Evolutionary conservation across 2,888 invertebrate species (phyloP).

Genomic region (Lithodes maja): DNA sequence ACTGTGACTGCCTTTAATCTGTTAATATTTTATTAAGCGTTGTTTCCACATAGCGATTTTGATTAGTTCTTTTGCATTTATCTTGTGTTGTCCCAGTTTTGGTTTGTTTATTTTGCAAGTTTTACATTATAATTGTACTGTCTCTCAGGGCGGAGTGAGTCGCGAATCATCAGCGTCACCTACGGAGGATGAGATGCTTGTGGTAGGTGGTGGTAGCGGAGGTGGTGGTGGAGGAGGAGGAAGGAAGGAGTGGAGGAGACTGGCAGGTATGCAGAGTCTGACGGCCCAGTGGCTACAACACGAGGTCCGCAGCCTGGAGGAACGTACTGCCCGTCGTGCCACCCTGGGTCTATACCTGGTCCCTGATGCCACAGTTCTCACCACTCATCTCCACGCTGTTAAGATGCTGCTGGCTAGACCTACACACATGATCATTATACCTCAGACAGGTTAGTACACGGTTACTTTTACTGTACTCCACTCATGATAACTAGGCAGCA

Average conservation of each 20-base stretch:
- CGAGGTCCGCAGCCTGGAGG: slow-evolving; percentile 90
- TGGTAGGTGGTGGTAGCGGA: slow-evolving; percentile 21
- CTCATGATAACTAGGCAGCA: no score
- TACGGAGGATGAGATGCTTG: slow-evolving; percentile 48
- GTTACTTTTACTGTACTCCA: no score
- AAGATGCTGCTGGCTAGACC: slow-evolving; percentile 88
- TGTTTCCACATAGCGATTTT: no score
- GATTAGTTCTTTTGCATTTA: no score
- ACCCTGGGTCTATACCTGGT: slow-evolving; percentile 88
- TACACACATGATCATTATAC: slow-evolving; percentile 91
- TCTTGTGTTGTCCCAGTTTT: no score
- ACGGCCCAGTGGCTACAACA: slow-evolving; percentile 85
- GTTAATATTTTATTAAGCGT: no score
- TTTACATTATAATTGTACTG: no score
- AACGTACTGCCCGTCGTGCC: slow-evolving; percentile 78
- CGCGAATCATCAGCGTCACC: slow-evolving; percentile 52
- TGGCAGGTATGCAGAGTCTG: slow-evolving; percentile 66
- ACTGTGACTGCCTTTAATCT: no score
- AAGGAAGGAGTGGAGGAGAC: slow-evolving; percentile 53
- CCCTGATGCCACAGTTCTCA: slow-evolving; percentile 88
- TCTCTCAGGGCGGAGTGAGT: slow-evolving; percentile 27
- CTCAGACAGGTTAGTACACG: slow-evolving; percentile 84
- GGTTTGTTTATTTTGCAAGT: no score
- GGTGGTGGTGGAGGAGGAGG: background rate
- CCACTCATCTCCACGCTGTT: slow-evolving; percentile 84